Evolutionary conservation across 92 coral and sea anemone genomes (phyloP).

Genomic region (Porites rus): DNA sequence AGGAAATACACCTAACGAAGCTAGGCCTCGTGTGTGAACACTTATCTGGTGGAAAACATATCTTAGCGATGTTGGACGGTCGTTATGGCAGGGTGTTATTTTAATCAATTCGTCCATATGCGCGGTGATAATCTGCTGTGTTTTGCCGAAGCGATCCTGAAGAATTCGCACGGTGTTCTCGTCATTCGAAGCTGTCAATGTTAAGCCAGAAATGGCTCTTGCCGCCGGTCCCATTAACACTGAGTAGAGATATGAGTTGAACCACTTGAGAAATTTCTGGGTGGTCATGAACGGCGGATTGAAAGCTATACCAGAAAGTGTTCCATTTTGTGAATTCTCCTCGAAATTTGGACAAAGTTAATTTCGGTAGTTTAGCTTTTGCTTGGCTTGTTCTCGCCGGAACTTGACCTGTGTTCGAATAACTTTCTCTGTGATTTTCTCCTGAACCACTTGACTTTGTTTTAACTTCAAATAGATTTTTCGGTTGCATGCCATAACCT

Average conservation of each 20-base stretch:
- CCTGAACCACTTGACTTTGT: not conserved
- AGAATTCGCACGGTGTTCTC: conserved; percentile 45
- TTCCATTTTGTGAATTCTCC: no score
- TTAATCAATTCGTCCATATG: no score
- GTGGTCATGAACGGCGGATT: no score
- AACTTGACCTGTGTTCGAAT: not conserved
- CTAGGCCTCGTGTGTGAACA: no score
- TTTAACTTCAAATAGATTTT: conserved; percentile 3
- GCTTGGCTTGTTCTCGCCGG: not conserved
- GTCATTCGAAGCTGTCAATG: conserved; percentile 33
- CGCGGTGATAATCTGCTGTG: no score
- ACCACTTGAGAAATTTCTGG: not conserved
- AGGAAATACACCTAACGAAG: no score
- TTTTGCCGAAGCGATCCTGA: no score
- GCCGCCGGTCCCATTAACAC: conserved; percentile 52
- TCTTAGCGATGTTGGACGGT: conserved; percentile 24
- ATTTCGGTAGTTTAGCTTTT: not conserved
- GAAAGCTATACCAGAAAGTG: no score
- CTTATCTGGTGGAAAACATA: no score
- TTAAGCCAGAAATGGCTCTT: conserved; percentile 49
- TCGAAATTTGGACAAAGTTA: no score
- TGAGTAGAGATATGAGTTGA: conserved; percentile 12
- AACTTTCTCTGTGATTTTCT: conserved; percentile 13
- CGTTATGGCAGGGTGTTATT: not conserved
- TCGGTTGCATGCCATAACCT: not conserved